Conservation (phyloP, 1,140 invertebrate genomes). For the Tetramorium simillimum region DNA sequence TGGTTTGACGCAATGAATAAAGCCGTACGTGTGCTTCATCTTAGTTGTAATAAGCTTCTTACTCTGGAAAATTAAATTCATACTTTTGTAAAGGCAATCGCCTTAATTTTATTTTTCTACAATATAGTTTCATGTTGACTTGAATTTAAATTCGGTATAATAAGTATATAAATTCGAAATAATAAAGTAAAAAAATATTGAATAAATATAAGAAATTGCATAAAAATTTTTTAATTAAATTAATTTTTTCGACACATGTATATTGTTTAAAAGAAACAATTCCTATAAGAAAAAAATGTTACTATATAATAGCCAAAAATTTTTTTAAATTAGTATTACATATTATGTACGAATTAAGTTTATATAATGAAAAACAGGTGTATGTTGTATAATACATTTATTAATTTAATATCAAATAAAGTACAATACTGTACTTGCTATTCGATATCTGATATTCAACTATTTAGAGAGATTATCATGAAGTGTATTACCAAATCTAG, state of each 20-base stretch:
- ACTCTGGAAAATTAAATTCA: neutral
- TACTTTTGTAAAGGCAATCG: neutral
- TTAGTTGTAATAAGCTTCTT: neutral
- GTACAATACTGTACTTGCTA: neutral
- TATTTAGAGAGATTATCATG: conserved; percentile 55
- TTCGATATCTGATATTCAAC: conserved; percentile 69
- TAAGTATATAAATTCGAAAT: no score
- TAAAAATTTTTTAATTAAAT: neutral
- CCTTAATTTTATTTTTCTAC: neutral
- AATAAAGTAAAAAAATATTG: neutral
- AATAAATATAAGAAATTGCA: neutral
- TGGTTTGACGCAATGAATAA: conserved; percentile 12
- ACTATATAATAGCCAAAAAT: neutral
- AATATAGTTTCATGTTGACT: neutral
- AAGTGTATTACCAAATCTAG: neutral
- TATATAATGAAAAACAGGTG: neutral
- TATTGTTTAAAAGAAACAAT: neutral
- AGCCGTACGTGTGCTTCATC: neutral
- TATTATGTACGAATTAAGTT: neutral
- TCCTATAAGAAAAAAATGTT: neutral
- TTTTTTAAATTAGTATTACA: neutral
- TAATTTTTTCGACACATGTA: neutral
- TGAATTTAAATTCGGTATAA: neutral
- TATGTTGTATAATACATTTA: neutral
- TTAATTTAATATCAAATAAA: neutral